These are phyloP conservation scores for Istiophorus platypterus DNA, from an alignment of 2,113 vertebrate genomes.

Conservation along the genomic window DNA sequence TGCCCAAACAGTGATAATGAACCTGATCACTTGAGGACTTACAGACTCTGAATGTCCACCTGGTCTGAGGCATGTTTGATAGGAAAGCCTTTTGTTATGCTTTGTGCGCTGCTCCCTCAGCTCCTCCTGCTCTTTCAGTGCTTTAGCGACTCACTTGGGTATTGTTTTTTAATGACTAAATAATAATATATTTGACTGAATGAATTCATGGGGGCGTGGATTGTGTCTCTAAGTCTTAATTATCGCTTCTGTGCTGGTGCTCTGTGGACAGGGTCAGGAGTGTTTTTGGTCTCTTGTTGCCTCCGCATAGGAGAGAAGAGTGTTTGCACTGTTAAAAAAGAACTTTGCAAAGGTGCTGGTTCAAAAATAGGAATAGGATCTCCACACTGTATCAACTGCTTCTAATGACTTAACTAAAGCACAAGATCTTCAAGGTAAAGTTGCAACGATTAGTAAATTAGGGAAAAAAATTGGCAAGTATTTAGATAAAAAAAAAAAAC, in stretches of 20 bases:
- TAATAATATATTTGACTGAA: slow-evolving; percentile 84
- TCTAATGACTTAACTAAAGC: not conserved
- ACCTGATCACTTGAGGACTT: not conserved
- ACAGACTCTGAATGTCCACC: slow-evolving; percentile 47
- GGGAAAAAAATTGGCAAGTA: not conserved
- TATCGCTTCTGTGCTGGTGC: slow-evolving; percentile 56
- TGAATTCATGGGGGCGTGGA: slow-evolving; percentile 70
- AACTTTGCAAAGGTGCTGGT: slow-evolving; percentile 10
- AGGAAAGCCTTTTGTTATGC: slow-evolving; percentile 18
- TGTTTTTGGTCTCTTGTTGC: slow-evolving; percentile 37
- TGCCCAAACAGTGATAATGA: slow-evolving; percentile 7
- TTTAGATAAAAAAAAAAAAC: not conserved
- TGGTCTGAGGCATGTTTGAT: slow-evolving; percentile 15
- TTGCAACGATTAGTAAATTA: not conserved
- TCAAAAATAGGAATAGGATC: not conserved
- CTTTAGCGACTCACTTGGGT: slow-evolving; percentile 68
- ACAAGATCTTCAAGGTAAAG: not conserved
- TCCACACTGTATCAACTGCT: slow-evolving; percentile 5
- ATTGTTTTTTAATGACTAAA: slow-evolving; percentile 72
- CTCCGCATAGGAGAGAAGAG: slow-evolving; percentile 20
- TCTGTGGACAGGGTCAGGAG: slow-evolving; percentile 59
- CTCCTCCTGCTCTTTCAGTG: slow-evolving; percentile 65
- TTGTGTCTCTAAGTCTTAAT: slow-evolving; percentile 77
- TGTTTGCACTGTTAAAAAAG: not conserved
- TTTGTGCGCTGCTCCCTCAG: slow-evolving; percentile 63